phyloP scores from a whole-genome alignment of 2,113 vertebrate species.

The Protobothrops mucrosquamatus region DNA sequence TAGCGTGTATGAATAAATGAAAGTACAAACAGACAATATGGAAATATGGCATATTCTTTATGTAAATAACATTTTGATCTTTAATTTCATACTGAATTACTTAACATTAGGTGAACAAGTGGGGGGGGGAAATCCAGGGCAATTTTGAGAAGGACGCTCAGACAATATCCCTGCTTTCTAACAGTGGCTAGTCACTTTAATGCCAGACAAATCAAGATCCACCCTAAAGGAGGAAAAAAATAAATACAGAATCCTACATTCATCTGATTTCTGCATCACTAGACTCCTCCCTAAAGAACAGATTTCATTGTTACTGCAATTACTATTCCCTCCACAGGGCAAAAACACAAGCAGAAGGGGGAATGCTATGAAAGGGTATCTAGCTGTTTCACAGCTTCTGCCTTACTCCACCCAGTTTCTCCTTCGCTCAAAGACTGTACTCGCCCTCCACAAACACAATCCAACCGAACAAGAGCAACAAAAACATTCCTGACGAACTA shows the following conservation, averaged over 20 bases:
- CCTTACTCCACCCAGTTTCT: slow-evolving; percentile 84
- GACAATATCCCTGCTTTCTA: slow-evolving; percentile 56
- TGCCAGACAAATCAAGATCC: slow-evolving; percentile 62
- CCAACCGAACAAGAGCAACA: slow-evolving; percentile 53
- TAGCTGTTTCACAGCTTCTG: slow-evolving; percentile 74
- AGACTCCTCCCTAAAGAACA: slow-evolving; percentile 62
- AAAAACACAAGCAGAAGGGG: slow-evolving; percentile 52
- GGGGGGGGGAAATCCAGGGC: not conserved
- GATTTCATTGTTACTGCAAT: slow-evolving; percentile 67
- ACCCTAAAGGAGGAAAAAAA: slow-evolving; percentile 57
- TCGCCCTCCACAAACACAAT: slow-evolving; percentile 71
- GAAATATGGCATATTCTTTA: not conserved
- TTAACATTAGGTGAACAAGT: slow-evolving; percentile 63
- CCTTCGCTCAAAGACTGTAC: slow-evolving; percentile 71
- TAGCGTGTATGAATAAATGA: slow-evolving; percentile 47
- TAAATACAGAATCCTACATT: slow-evolving; percentile 51
- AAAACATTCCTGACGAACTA: slow-evolving; percentile 48
- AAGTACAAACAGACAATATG: slow-evolving; percentile 37
- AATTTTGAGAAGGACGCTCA: slow-evolving; percentile 23
- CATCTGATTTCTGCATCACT: slow-evolving; percentile 61
- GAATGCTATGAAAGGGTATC: slow-evolving; percentile 66
- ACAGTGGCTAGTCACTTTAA: slow-evolving; percentile 55
- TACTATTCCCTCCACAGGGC: slow-evolving; percentile 67
- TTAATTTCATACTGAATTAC: slow-evolving; percentile 28
- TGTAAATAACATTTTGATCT: slow-evolving; percentile 17